Evolutionary conservation across 23 tunicate species (phyloP).

Genomic region (Aplidium turbinatum): DNA sequence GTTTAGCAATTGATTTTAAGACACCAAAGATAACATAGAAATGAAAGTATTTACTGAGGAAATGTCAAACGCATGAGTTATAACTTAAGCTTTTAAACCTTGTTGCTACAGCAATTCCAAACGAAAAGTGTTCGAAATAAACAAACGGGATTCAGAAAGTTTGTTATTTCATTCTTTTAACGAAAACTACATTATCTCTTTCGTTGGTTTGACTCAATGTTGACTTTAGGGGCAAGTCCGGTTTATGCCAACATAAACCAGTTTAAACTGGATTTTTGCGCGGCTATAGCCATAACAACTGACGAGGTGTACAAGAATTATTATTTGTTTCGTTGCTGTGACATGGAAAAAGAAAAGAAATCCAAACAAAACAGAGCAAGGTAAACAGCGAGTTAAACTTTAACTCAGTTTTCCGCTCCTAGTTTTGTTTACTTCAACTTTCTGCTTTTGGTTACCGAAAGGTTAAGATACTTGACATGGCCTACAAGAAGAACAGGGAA

Average conservation of each 20-base stretch:
- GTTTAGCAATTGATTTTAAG: no score
- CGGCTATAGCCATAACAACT: constrained; percentile 43
- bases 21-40: no score
- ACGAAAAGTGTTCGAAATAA: no score
- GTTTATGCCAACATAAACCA: constrained; percentile 28
- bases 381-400: constrained; percentile 40
- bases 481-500: no score
- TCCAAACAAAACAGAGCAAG: neutral
- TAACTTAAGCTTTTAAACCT: no score
- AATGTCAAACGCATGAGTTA: no score
- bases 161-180: no score
- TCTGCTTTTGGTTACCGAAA: neutral
- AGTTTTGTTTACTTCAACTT: neutral
- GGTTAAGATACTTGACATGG: no score
- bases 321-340: constrained; percentile 33
- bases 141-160: no score
- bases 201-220: constrained; percentile 10
- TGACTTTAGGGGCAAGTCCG: constrained; percentile 53
- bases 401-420: neutral
- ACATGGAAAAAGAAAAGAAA: constrained; percentile 11
- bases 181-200: neutral
- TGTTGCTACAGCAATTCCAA: no score
- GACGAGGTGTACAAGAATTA: neutral
- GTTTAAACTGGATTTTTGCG: constrained; percentile 28
- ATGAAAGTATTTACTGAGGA: no score